A percentile compares a stretch with the other conserved stretches of the same genome.
These are phyloP conservation scores for Andrena minutula DNA, from an alignment of 2,888 invertebrate species.

Conservation along the genomic window DNA sequence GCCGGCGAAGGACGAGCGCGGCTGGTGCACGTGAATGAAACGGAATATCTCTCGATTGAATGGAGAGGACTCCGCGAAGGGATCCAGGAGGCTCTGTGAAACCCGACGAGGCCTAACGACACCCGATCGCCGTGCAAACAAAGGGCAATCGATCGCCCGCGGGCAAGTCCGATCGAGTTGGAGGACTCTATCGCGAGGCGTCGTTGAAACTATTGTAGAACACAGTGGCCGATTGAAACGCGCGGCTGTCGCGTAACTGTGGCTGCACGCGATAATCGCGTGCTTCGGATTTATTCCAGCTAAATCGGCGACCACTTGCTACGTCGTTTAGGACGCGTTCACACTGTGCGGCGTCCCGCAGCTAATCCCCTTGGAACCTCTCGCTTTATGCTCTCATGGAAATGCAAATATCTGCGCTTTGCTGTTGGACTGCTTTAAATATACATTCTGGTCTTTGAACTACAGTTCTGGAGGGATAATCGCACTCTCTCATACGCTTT, in stretches of 20 bases:
- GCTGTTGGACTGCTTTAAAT: too few relatives aligned
- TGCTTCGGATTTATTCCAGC: neutral
- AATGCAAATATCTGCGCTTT: too few relatives aligned
- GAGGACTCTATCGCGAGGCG: neutral
- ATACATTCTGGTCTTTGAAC: too few relatives aligned
- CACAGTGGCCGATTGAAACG: neutral
- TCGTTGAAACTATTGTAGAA: neutral
- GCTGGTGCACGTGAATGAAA: constrained; percentile 35
- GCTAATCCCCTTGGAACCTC: neutral
- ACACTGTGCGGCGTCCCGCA: neutral
- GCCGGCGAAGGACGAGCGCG: constrained; percentile 6
- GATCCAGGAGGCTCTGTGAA: neutral
- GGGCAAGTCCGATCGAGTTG: neutral
- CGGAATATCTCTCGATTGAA: constrained; percentile 1
- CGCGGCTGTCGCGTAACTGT: neutral
- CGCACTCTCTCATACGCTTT: too few relatives aligned
- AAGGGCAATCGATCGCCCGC: neutral
- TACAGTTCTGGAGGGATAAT: too few relatives aligned
- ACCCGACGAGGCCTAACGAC: neutral
- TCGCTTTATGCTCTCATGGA: too few relatives aligned
- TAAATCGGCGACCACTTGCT: constrained; percentile 4
- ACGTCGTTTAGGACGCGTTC: neutral
- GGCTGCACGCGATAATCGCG: neutral
- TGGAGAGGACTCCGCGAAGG: neutral
- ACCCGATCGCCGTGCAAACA: neutral